A percentile compares a stretch with the other conserved stretches of the same genome.
phyloP scores from a whole-genome alignment of 2,888 invertebrate genomes.

The Acrocyrtus sp. region DNA sequence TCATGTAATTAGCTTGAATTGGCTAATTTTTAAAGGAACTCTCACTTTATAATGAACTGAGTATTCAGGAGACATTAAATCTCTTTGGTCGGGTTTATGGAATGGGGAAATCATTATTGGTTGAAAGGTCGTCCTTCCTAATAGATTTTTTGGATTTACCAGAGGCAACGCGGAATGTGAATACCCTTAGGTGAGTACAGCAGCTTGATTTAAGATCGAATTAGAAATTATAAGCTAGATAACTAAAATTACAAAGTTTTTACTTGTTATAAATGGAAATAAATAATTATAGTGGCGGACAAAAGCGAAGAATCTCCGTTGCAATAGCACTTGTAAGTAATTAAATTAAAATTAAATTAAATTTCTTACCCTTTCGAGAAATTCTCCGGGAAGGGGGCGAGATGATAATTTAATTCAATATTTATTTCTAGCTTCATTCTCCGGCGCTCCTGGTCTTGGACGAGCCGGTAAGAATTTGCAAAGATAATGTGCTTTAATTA shows the following conservation, averaged over 20 bases:
- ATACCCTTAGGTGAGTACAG: constrained; percentile 16
- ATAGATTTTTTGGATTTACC: constrained; percentile 90
- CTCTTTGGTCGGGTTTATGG: constrained; percentile 96
- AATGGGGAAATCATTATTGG: constrained; percentile 84
- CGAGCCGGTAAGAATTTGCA: constrained; percentile 33
- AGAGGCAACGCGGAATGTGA: constrained; percentile 66
- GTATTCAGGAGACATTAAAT: constrained; percentile 93
- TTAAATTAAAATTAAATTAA: background rate
- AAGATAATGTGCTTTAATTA: no score
- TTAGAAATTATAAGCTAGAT: no score
- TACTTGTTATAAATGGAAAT: constrained; percentile 2
- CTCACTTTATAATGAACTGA: constrained; percentile 88
- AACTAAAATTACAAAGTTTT: background rate
- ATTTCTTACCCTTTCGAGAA: no score
- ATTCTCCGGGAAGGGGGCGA: no score
- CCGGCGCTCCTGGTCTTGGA: constrained; percentile 40
- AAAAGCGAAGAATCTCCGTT: constrained; percentile 27
- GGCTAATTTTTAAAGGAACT: constrained; percentile 73
- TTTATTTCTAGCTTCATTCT: constrained; percentile 18
- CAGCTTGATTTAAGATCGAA: background rate
- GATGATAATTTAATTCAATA: background rate
- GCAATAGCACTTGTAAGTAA: constrained; percentile 11
- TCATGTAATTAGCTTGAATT: background rate
- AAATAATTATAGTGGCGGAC: constrained; percentile 34
- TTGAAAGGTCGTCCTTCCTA: constrained; percentile 84